Evolutionary conservation across 2,888 invertebrate species (phyloP), one percentile per base, ranked within the genome.

Genomic region (Microplitis manilae): DNA sequence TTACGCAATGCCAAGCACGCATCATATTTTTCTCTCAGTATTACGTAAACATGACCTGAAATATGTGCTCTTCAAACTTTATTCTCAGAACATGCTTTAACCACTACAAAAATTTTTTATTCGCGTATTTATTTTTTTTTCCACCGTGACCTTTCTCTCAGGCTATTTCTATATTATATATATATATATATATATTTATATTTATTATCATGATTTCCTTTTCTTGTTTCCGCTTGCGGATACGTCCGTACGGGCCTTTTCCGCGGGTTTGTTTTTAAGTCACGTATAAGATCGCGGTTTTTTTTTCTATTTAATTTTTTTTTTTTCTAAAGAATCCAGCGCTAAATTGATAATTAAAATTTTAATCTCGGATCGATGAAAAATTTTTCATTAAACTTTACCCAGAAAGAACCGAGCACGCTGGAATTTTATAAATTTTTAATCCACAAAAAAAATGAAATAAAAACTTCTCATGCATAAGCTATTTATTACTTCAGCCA

Each of bases 51-150:
- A 81, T 81, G 83, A 79, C 80, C 83, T 79, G 82, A 78, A 82
- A 81, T 79, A 75, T 77, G 72, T 73, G 79, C 84, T 85, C 85
- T 86, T 82, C 81, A 86, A 81, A 79, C 80, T 79, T 80, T 81
- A 85, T 84, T 83, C 81, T 77, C 81, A 79, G 83, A 82, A 71
- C 75, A 75, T 65, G 64, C 70, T 59, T 81, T 81, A 83, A 80
- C 80, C 78, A 81, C 83, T 65, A 30, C 30, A 30, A 30, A 65
- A 38, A 20, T 30, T 38, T 65, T 65, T 70, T 50, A 68, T 71
- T 70, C 68, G 20, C 39, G 59, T 60, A 61, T 65, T 70, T 20
- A 4, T 30, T 30, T 30, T 38, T 15, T 70, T 67, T 15, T 71
- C 15, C 40, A 71, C 30, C 70, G 39, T 30, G 20, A n/a, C 20